These are phyloP conservation scores for Nyctalus aviator DNA, from an alignment of 2,797 vertebrate species.

Conservation along the genomic window DNA sequence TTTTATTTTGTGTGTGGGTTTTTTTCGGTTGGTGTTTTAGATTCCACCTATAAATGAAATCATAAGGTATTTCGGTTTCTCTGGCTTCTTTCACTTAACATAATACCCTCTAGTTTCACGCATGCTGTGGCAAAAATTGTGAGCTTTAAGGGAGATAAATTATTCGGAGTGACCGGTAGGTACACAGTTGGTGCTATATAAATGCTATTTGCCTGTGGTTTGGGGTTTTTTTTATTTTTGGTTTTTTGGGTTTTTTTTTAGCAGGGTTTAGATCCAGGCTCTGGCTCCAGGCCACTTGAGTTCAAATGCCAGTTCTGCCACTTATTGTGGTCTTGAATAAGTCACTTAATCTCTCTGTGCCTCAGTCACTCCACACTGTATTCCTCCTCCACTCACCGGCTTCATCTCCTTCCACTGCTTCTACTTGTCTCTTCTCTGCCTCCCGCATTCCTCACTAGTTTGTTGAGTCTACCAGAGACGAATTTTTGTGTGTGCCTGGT, in stretches of 20 bases:
- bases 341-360: not conserved
- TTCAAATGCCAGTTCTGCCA: constrained; percentile 46
- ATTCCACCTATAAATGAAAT: not conserved
- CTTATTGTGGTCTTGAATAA: not conserved
- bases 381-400: constrained; percentile 4
- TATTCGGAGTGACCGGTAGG: not conserved
- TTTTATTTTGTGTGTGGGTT: not conserved
- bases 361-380: constrained; percentile 44
- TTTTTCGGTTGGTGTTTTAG: not conserved
- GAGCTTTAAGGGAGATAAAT: constrained; percentile 40
- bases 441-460: not conserved
- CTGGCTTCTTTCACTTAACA: not conserved
- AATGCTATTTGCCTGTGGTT: constrained; percentile 25
- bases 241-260: not conserved
- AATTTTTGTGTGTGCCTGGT: not conserved
- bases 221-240: not conserved
- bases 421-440: not conserved
- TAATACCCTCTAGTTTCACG: not conserved
- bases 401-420: not conserved
- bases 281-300: not conserved
- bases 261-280: not conserved
- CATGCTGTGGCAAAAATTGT: not conserved
- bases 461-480: not conserved
- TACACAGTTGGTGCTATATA: constrained; percentile 9
- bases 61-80: not conserved